Conservation (phyloP, 2,888 invertebrate genomes). For the Imbricaverruca yamaguchii region DNA sequence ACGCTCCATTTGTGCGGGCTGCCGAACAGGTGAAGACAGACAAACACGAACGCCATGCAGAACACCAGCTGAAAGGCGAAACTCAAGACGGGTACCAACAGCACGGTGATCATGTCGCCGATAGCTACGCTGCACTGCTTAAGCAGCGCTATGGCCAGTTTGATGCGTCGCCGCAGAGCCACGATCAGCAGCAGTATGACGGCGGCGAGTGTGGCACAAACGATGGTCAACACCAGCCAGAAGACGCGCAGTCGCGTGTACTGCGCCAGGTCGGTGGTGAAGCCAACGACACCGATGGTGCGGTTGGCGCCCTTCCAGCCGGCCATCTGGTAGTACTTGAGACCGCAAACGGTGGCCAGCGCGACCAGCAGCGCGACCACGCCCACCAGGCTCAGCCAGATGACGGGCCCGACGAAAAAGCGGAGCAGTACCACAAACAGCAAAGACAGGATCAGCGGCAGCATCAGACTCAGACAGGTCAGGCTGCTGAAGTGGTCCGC, state of each 20-base stretch:
- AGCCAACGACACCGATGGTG: not conserved
- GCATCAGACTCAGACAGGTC: not conserved
- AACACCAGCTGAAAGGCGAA: not conserved
- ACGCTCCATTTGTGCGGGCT: not conserved
- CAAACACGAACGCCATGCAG: not conserved
- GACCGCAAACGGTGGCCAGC: not conserved
- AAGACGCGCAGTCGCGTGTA: not conserved
- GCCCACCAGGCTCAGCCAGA: not conserved
- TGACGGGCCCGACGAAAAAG: not conserved
- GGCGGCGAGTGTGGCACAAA: not conserved
- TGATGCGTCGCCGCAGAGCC: not conserved
- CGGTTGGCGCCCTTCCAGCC: not conserved
- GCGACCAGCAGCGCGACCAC: not conserved
- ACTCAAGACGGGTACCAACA: not conserved
- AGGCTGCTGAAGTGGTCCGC: not conserved
- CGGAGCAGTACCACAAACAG: constrained; percentile 9
- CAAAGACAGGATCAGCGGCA: not conserved
- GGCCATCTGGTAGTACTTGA: not conserved
- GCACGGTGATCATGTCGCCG: not conserved
- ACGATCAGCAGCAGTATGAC: not conserved
- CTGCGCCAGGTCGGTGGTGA: no score
- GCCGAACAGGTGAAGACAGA: not conserved
- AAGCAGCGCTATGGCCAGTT: not conserved
- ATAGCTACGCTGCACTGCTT: constrained; percentile 5
- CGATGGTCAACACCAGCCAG: not conserved